Conservation (phyloP, 2,888 invertebrate genomes). For the Acanthopleura granulata region DNA sequence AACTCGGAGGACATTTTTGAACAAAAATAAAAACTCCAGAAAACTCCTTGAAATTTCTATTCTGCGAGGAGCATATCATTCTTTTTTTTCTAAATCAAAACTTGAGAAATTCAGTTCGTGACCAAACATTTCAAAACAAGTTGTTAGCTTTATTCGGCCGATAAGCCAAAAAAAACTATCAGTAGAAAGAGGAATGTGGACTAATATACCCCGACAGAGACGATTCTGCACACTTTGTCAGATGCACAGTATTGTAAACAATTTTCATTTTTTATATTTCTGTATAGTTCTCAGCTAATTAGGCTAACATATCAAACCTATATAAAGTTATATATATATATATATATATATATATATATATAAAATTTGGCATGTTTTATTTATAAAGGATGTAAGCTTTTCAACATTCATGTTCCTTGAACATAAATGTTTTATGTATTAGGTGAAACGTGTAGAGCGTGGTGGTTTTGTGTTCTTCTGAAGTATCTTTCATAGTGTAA, state of each 20-base stretch:
- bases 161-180: background rate
- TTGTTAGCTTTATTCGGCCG: background rate
- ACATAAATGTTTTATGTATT: too few species aligned
- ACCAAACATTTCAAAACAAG: too few species aligned
- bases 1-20: too few species aligned
- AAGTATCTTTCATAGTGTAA: too few species aligned
- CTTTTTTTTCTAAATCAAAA: too few species aligned
- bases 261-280: background rate
- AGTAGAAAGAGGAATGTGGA: background rate
- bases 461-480: too few species aligned
- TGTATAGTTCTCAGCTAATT: background rate
- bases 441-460: too few species aligned
- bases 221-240: background rate
- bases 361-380: background rate
- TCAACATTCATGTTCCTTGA: background rate
- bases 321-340: background rate
- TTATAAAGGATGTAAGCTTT: background rate
- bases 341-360: too few species aligned
- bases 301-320: background rate
- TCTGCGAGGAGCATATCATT: too few species aligned
- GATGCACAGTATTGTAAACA: background rate
- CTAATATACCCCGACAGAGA: background rate
- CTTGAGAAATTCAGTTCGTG: too few species aligned
- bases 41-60: too few species aligned
- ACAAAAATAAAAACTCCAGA: too few species aligned